Conservation (phyloP, 1,140 invertebrate species). For the Diploscapter pachys region DNA sequence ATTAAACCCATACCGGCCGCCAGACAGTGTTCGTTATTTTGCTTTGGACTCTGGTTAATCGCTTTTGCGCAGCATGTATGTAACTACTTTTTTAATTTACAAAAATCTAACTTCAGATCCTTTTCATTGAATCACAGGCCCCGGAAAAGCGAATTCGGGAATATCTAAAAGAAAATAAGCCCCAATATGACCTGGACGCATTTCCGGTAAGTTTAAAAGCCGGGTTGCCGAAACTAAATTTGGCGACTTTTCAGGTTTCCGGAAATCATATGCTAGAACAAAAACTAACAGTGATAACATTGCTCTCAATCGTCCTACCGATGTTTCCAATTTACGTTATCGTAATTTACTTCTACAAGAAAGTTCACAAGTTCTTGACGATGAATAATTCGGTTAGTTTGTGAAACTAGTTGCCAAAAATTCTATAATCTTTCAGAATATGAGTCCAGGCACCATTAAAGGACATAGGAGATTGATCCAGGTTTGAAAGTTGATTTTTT, state of each 20-base stretch:
- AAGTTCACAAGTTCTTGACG: background rate
- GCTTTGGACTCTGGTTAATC: too few species aligned
- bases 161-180: too few species aligned
- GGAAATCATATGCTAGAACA: constrained; percentile 34
- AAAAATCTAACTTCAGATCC: too few species aligned
- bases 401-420: background rate
- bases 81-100: too few species aligned
- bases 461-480: constrained; percentile 24
- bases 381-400: constrained; percentile 5
- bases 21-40: too few species aligned
- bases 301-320: constrained; percentile 30
- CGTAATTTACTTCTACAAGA: constrained; percentile 28
- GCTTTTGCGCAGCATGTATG: too few species aligned
- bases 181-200: too few species aligned
- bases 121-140: too few species aligned
- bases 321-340: constrained; percentile 34
- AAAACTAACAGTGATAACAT: constrained; percentile 23
- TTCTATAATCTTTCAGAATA: constrained; percentile 14
- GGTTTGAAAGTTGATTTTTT: background rate
- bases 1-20: too few species aligned
- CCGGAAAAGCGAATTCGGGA: too few species aligned
- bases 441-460: constrained; percentile 17
- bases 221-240: background rate
- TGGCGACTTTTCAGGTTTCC: constrained; percentile 15
- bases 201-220: too few species aligned